phyloP scores from a whole-genome alignment of 2,888 invertebrate species.

The Drosophila nigricruria region DNA sequence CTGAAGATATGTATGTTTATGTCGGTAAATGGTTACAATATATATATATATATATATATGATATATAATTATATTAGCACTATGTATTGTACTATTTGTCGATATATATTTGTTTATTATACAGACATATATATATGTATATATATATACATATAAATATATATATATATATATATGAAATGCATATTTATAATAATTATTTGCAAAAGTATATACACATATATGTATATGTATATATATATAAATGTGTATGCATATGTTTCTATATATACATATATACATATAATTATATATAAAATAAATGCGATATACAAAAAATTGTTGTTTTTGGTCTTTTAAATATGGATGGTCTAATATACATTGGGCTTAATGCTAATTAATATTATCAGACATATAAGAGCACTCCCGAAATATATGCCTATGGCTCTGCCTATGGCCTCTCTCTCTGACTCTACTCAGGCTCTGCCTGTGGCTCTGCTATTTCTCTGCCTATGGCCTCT shows the following conservation, averaged over 20 bases:
- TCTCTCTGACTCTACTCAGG: too few species aligned
- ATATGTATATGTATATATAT: conserved; percentile 27
- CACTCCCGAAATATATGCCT: too few species aligned
- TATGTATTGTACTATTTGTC: conserved; percentile 68
- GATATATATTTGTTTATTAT: conserved; percentile 69
- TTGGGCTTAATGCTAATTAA: neutral
- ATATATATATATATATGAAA: conserved; percentile 24
- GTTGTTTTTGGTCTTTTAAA: neutral
- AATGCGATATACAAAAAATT: conserved; percentile 67
- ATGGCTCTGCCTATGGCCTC: too few species aligned
- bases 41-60: conserved; percentile 55
- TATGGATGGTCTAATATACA: neutral
- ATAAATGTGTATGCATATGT: conserved; percentile 44
- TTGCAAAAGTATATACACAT: conserved; percentile 53
- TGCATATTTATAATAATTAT: conserved; percentile 60
- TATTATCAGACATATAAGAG: too few species aligned
- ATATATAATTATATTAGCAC: conserved; percentile 59
- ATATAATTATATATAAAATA: conserved; percentile 72
- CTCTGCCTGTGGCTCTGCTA: too few species aligned
- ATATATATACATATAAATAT: conserved; percentile 24
- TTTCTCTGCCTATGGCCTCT: too few species aligned
- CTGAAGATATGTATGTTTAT: conserved; percentile 64
- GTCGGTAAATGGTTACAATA: conserved; percentile 72
- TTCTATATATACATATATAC: conserved; percentile 59
- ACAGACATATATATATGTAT: conserved; percentile 44